Evolutionary conservation across 2,888 invertebrate genomes (phyloP).

Genomic region (Phania funesta): DNA sequence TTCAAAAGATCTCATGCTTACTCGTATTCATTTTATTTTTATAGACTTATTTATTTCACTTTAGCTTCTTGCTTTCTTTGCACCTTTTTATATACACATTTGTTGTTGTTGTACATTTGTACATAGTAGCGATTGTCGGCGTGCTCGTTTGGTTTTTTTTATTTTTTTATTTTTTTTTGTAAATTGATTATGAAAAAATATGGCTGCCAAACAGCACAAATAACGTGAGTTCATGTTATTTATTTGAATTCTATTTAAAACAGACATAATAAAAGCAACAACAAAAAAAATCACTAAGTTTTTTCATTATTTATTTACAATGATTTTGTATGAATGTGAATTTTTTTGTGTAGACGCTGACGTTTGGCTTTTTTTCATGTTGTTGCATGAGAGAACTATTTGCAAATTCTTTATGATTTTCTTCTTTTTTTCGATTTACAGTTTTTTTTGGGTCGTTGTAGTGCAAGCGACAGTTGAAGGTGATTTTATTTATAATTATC

Average conservation of each 20-base stretch:
- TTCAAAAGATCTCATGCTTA: constrained; percentile 17
- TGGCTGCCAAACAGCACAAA: constrained; percentile 25
- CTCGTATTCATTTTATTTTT: background rate
- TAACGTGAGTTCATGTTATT: constrained; percentile 42
- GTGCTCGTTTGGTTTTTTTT: background rate
- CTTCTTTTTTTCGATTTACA: constrained; percentile 2
- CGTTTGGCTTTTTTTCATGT: constrained; percentile 42
- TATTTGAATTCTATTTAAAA: constrained; percentile 34
- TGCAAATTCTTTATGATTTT: constrained; percentile 27
- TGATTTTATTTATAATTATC: constrained; percentile 69
- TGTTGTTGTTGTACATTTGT: background rate
- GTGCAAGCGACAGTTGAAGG: constrained; percentile 76
- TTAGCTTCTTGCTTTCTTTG: constrained; percentile 16
- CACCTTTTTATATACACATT: constrained; percentile 31
- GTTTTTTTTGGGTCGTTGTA: constrained; percentile 70
- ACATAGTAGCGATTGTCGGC: background rate
- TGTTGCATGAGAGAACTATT: constrained; percentile 18
- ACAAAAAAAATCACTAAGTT: background rate
- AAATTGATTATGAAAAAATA: constrained; percentile 50
- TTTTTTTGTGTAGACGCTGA: constrained; percentile 37
- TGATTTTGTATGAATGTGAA: constrained; percentile 18
- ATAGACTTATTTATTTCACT: constrained; percentile 4
- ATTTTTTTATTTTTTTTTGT: constrained; percentile 6
- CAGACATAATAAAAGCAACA: background rate
- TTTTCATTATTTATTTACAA: constrained; percentile 46